Base-by-base conservation (phyloP, 2,888 invertebrate genomes). In the Aromia moschata region DNA sequence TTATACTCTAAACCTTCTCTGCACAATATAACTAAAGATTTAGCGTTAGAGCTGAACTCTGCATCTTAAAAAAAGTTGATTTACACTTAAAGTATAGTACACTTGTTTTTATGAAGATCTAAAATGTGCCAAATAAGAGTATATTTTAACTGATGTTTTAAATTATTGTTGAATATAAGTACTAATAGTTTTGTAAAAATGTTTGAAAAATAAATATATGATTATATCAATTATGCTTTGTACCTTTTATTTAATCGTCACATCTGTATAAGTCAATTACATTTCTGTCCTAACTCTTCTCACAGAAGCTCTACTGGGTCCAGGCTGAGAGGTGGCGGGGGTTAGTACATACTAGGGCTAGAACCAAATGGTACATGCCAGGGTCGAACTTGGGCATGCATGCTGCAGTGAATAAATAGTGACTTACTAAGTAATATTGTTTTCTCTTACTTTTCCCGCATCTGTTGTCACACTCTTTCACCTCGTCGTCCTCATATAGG, bases 81-180 rank as follows among this genome's bases (percentile, higher is more conserved):
- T 47, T 14, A 18, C 33, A 62, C 41, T 62, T 56, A 56, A 36
- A 47, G 16, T 25, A 36, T 7, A 38, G 51, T 36, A 14, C n/a
- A 30, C 15, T 17, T 45, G 5, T 46, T 33, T 43, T 18, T 30
- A 47, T 49, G 36, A 47, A 36, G 20, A 7, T 55, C 49, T 31
- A 38, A 43, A 44, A 58, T 45, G 65, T 65, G 65, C 65, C 65
- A 65, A 65, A 65, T 58, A 55, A 56, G 55, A 66, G 63, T 65
- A 70, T 65, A 60, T 64, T 67, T 59, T 64, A 67, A 62, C 58
- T 56, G 56, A 65, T 59, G 55, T 60, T 65, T 68, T 71, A 71
- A 71, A 70, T 72, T 72, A 70, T 71, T 73, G 73, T 70, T 73
- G 65, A 64, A 61, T 58, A 58, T 60, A 66, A 64, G 56, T 65